A percentile compares a stretch with the other conserved stretches of the same genome.
These are phyloP conservation scores for Agelastica alni DNA, from an alignment of 2,888 invertebrate species.

Conservation along the genomic window DNA sequence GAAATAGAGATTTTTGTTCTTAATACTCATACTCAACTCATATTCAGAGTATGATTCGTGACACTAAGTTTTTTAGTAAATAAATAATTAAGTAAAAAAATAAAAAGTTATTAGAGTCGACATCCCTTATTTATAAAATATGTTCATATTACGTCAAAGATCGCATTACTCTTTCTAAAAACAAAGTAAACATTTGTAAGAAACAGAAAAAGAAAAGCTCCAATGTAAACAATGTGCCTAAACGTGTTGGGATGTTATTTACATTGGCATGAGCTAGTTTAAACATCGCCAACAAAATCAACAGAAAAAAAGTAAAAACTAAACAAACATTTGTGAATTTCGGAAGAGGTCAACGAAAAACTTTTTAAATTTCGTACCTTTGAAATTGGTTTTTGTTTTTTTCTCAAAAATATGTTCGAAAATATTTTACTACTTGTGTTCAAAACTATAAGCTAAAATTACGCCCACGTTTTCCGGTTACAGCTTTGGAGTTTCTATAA, in stretches of 20 bases:
- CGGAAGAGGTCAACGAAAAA: conserved; percentile 12
- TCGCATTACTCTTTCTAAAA: conserved; percentile 38
- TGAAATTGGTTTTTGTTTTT: not conserved
- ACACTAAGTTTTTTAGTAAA: too few relatives aligned
- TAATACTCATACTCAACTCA: too few relatives aligned
- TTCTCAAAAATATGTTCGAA: too few relatives aligned
- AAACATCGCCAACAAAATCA: conserved; percentile 47
- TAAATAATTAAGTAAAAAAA: too few relatives aligned
- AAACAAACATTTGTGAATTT: conserved; percentile 38
- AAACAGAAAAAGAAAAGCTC: conserved; percentile 43
- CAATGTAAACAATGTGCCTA: conserved; percentile 41
- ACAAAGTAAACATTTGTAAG: conserved; percentile 39
- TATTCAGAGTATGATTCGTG: too few relatives aligned
- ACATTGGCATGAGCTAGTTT: conserved; percentile 46
- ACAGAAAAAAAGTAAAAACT: conserved; percentile 45
- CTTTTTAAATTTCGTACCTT: not conserved
- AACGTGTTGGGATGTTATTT: conserved; percentile 45
- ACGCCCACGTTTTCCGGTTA: too few relatives aligned
- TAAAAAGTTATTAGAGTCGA: too few relatives aligned
- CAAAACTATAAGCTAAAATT: too few relatives aligned
- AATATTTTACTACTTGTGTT: too few relatives aligned
- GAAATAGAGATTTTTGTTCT: too few relatives aligned
- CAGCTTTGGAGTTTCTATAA: too few relatives aligned
- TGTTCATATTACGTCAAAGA: conserved; percentile 25
- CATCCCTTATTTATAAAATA: conserved; percentile 12